Base-by-base conservation (phyloP, 2,797 vertebrate genomes). In the Labroides dimidiatus region DNA sequence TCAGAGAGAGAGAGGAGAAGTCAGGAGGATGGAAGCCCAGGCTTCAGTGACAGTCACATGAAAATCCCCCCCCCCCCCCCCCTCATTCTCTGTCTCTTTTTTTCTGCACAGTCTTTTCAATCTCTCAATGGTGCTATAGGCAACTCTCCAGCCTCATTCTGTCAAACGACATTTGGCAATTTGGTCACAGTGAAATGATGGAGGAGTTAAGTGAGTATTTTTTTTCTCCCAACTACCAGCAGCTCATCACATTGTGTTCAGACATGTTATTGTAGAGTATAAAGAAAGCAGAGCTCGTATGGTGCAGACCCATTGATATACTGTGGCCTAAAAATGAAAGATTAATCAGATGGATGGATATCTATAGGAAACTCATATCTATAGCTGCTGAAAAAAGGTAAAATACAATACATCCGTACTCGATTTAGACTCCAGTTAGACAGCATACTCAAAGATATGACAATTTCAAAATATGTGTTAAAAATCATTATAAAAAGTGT, bases 121-220 rank as follows among this genome's bases (percentile, higher is more conserved):
- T 81, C 56, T 60, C 79, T 83, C 71, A 61, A 54, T 77, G 63
- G 61, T 21, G 80, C 85, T 79, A 67, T 64, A 66, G 77, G 81
- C 57, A 81, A 80, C 58, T 76, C 66, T 76, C 72, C 72, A 77
- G 69, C 82, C 84, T 84, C 84, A 81, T 78, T 89, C 71, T 86
- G 75, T 89, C 80, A 88, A 72, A 81, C 58, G 60, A 16, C 10
- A n/a, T 81, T 82, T 79, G 72, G 70, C 71, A 75, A 75, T 85
- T 83, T 88, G 76, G 82, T 84, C 66, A 79, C 54, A 77, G 64
- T 74, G 58, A 77, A 72, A 76, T 80, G 71, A 83, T 72, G 63
- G 60, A 75, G 67, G 63, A 77, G 56, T 72, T 58, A 64, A 77
- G 50, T 55, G 39, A 12, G 2, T 16, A 10, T 65, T 69, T 44